Evolutionary conservation across 2,888 invertebrate genomes (phyloP).

Genomic region (Pandemis corylana): DNA sequence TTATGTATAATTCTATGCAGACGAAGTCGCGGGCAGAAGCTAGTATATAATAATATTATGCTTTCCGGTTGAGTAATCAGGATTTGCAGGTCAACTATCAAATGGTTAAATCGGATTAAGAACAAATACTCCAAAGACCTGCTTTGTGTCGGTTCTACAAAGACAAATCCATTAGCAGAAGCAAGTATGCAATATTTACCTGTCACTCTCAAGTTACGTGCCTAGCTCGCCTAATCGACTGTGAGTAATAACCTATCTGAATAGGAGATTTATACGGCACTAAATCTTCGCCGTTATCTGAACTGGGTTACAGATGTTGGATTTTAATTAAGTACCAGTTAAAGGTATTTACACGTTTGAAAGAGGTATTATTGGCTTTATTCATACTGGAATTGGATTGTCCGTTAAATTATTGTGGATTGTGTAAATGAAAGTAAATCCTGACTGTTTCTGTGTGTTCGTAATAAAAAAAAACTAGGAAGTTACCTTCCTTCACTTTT

Average conservation of each 20-base stretch:
- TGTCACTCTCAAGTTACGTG: constrained; percentile 27
- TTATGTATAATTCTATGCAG: too few relatives aligned
- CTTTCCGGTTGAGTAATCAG: too few relatives aligned
- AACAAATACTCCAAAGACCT: neutral
- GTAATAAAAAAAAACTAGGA: neutral
- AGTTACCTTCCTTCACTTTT: too few relatives aligned
- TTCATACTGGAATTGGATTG: neutral
- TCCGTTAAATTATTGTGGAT: neutral
- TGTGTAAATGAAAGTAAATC: too few relatives aligned
- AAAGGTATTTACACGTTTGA: neutral
- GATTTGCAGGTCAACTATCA: too few relatives aligned
- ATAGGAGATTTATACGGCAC: constrained; percentile 34
- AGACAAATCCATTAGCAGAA: constrained; percentile 10
- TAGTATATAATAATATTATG: too few relatives aligned
- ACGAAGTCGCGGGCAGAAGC: too few relatives aligned
- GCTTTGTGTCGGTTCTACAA: neutral
- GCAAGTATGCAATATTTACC: constrained; percentile 20
- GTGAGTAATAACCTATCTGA: constrained; percentile 36
- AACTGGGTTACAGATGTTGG: constrained; percentile 29
- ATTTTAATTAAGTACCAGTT: constrained; percentile 34
- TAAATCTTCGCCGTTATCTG: constrained; percentile 29
- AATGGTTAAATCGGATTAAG: too few relatives aligned
- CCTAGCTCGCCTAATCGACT: constrained; percentile 31
- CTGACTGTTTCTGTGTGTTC: neutral
- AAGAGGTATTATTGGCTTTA: neutral